A percentile compares a stretch with the other conserved stretches of the same genome.
Conservation (phyloP, 2,113 vertebrate species). For the Tragelaphus buxtoni region DNA sequence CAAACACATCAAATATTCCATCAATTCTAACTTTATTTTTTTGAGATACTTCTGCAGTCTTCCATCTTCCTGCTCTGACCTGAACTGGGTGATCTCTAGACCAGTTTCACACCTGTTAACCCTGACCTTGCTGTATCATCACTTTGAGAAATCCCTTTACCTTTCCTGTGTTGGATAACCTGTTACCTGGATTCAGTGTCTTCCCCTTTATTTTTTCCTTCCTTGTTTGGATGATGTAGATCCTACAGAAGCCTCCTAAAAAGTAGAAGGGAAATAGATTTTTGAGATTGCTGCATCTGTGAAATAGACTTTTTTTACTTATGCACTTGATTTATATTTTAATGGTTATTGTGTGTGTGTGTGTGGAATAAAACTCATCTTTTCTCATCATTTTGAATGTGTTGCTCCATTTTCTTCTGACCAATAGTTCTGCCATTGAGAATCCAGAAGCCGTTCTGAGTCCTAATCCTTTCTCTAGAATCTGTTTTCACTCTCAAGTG, state of each 20-base stretch:
- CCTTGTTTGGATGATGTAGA: background rate
- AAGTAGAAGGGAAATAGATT: background rate
- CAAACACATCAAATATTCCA: background rate
- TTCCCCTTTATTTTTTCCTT: background rate
- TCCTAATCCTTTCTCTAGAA: background rate
- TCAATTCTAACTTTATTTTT: background rate
- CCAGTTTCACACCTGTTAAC: background rate
- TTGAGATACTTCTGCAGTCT: background rate
- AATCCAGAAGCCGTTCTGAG: background rate
- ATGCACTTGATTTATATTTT: slow-evolving; percentile 27
- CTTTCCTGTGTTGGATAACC: background rate
- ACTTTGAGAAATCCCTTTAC: background rate
- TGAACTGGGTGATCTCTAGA: background rate
- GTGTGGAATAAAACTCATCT: background rate
- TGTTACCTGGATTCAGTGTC: background rate
- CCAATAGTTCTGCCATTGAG: background rate
- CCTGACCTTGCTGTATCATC: background rate
- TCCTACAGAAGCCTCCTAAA: background rate
- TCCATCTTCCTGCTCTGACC: background rate
- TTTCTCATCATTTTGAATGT: slow-evolving; percentile 11
- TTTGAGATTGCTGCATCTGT: background rate
- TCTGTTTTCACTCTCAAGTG: background rate
- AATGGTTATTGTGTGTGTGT: background rate
- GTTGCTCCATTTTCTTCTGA: background rate
- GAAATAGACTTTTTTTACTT: slow-evolving; percentile 25